Percentiles rank a stretch among this genome's conserved stretches.
Conservation (phyloP, 2,888 invertebrate genomes). For the Gonocerus acuteangulatus region DNA sequence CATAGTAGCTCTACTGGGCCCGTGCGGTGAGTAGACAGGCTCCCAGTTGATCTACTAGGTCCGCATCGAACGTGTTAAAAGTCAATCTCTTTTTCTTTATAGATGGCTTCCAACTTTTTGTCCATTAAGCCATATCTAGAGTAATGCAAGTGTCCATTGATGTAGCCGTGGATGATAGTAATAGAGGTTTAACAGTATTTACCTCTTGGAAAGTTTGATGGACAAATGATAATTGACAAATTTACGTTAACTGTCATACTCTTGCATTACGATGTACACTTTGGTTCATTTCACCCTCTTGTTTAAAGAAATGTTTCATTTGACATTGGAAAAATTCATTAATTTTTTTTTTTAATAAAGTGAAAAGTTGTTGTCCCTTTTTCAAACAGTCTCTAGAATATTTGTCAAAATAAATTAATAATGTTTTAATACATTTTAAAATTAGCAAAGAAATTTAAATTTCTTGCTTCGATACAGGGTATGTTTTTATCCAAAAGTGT, state of each 20-base stretch:
- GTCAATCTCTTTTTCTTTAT: not conserved
- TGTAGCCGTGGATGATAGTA: not conserved
- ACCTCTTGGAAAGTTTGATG: not conserved
- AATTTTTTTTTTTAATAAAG: too few species aligned
- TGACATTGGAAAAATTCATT: too few species aligned
- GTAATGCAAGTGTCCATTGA: conserved; percentile 18
- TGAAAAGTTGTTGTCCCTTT: not conserved
- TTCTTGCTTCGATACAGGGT: conserved; percentile 39
- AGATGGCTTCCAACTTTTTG: not conserved
- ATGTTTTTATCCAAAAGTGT: conserved; percentile 38
- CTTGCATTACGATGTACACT: conserved; percentile 3
- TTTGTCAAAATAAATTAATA: conserved; percentile 18
- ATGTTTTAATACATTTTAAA: conserved; percentile 34
- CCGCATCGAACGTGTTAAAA: too few species aligned
- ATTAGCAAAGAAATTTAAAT: conserved; percentile 37
- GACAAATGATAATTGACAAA: conserved; percentile 10
- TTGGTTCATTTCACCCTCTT: too few species aligned
- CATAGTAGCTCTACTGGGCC: too few species aligned
- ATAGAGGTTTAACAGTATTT: not conserved
- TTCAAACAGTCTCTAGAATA: conserved; percentile 12
- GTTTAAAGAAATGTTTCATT: too few species aligned
- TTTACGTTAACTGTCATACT: conserved; percentile 10
- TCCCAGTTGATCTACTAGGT: too few species aligned
- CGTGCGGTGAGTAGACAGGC: too few species aligned
- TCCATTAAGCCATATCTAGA: too few species aligned